A percentile compares a stretch with the other conserved stretches of the same genome.
These are phyloP conservation scores for Ptilodon capucinus DNA, from an alignment of 2,888 invertebrate species.

Conservation along the genomic window DNA sequence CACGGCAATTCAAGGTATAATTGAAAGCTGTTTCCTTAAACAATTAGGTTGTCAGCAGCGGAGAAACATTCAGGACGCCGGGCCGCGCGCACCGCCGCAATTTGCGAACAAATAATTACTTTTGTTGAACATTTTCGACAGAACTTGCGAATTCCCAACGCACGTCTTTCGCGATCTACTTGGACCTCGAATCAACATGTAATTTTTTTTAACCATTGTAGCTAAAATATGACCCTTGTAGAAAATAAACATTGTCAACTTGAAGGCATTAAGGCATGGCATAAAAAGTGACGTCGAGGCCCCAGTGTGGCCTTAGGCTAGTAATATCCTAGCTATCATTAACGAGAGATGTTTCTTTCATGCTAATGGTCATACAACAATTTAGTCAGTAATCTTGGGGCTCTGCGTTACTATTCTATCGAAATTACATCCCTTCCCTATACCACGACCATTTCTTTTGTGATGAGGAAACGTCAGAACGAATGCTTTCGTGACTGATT, in stretches of 20 bases:
- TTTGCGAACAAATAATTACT: constrained; percentile 63
- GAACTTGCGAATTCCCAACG: constrained; percentile 40
- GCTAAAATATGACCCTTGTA: too few relatives aligned
- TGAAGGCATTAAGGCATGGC: too few relatives aligned
- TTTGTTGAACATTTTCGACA: constrained; percentile 50
- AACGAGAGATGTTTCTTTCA: too few relatives aligned
- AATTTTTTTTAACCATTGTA: too few relatives aligned
- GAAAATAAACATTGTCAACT: too few relatives aligned
- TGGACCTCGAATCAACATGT: too few relatives aligned
- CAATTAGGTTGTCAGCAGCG: constrained; percentile 59
- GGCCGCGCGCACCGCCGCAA: constrained; percentile 40
- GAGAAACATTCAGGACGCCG: constrained; percentile 33
- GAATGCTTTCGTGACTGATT: constrained; percentile 19
- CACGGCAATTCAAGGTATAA: constrained; percentile 44
- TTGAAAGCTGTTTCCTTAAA: constrained; percentile 61
- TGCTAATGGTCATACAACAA: too few relatives aligned
- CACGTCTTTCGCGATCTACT: constrained; percentile 41
- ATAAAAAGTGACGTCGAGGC: too few relatives aligned
- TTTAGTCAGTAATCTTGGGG: too few relatives aligned
- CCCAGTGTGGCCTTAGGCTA: too few relatives aligned
- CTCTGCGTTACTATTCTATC: constrained; percentile 28
- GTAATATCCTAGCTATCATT: too few relatives aligned
- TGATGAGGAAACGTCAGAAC: constrained; percentile 10
- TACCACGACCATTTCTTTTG: constrained; percentile 6
- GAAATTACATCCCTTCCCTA: constrained; percentile 32